Evolutionary conservation across 2,113 vertebrate species (phyloP).

Genomic region (Spea bombifrons): DNA sequence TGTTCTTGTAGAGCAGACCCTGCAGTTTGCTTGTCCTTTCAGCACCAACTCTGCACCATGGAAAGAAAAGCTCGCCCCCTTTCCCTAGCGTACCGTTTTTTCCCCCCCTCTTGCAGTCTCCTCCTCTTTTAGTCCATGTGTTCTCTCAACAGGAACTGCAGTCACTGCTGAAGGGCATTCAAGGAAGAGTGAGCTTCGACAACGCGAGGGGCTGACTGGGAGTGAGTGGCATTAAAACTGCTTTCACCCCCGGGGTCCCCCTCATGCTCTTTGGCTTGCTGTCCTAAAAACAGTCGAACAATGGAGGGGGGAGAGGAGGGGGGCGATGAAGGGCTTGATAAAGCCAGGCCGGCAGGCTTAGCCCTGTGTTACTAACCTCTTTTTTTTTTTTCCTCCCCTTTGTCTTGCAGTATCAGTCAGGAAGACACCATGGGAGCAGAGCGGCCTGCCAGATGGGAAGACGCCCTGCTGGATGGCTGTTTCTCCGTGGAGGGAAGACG

Average conservation of each 20-base stretch:
- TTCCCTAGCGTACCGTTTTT: conserved; percentile 36
- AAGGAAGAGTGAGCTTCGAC: conserved; percentile 27
- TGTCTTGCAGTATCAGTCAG: too few species aligned
- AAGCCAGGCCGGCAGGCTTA: too few species aligned
- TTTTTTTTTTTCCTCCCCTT: too few species aligned
- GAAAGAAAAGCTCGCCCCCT: conserved; percentile 40
- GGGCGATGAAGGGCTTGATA: too few species aligned
- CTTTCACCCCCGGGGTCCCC: too few species aligned
- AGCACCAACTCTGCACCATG: conserved; percentile 23
- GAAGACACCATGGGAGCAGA: too few species aligned
- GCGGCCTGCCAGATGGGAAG: too few species aligned
- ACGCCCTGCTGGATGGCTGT: too few species aligned
- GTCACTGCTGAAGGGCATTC: not conserved
- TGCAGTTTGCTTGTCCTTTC: conserved; percentile 23
- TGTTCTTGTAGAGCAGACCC: conserved; percentile 19
- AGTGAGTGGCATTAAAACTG: too few species aligned
- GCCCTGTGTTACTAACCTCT: too few species aligned
- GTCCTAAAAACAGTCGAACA: not conserved
- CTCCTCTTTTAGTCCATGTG: conserved; percentile 49
- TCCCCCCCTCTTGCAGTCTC: conserved; percentile 33
- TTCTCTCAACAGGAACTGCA: conserved; percentile 32
- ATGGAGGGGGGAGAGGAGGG: not conserved
- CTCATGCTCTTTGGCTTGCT: not conserved
- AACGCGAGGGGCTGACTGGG: too few species aligned
- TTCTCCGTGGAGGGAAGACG: too few species aligned